Conservation (phyloP, 2,888 invertebrate genomes). For the Drosophila siamana region DNA sequence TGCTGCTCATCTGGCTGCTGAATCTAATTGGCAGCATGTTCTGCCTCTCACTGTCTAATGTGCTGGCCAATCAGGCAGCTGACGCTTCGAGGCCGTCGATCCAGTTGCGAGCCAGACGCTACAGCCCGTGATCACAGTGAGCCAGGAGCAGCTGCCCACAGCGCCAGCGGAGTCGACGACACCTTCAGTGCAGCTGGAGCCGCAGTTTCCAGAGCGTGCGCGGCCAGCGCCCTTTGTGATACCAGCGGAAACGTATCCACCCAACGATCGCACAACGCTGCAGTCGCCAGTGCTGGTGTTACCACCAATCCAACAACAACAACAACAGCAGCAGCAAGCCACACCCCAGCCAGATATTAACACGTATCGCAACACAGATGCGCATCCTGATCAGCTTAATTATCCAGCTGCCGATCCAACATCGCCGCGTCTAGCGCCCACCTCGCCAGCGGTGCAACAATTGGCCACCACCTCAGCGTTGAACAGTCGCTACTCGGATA, state of each 20-base stretch:
- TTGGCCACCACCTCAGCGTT: slow-evolving; percentile 78
- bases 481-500: slow-evolving; percentile 82
- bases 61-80: slow-evolving; percentile 65
- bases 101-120: slow-evolving; percentile 27
- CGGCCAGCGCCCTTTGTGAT: slow-evolving; percentile 66
- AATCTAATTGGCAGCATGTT: slow-evolving; percentile 85
- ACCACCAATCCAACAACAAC: slow-evolving; percentile 49
- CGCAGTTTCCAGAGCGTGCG: slow-evolving; percentile 57
- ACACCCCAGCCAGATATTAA: slow-evolving; percentile 50
- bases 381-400: slow-evolving; percentile 81
- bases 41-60: slow-evolving; percentile 78
- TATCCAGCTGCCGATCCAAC: slow-evolving; percentile 67
- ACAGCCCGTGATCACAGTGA: slow-evolving; percentile 21
- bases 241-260: slow-evolving; percentile 60
- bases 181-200: slow-evolving; percentile 26
- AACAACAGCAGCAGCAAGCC: slow-evolving; percentile 33
- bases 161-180: slow-evolving; percentile 22
- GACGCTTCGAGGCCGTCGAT: background rate
- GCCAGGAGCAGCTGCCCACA: slow-evolving; percentile 23
- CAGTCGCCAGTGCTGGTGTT: slow-evolving; percentile 67
- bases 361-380: slow-evolving; percentile 80
- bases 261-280: slow-evolving; percentile 60
- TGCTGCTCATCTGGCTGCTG: slow-evolving; percentile 86
- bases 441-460: slow-evolving; percentile 68
- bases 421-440: slow-evolving; percentile 31